These are phyloP conservation scores for Lottia scabra DNA, from an alignment of 2,888 invertebrate species.

Conservation along the genomic window DNA sequence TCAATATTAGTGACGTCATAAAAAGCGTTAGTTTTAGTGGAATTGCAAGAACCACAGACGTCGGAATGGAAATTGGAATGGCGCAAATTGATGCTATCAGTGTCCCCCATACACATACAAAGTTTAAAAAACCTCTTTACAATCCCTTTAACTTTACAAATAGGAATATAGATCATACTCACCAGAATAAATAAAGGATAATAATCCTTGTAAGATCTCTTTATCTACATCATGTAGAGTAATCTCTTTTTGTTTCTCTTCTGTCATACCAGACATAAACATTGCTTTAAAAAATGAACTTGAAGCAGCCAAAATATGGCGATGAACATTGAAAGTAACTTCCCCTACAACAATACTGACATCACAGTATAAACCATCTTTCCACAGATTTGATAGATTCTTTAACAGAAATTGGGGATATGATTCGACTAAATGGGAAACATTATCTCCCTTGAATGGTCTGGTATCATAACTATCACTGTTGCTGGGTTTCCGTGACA, in stretches of 20 bases:
- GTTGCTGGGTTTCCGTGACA: background rate
- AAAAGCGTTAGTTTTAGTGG: no score
- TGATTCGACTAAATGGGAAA: background rate
- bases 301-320: conserved; percentile 87
- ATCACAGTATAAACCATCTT: conserved; percentile 48
- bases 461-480: background rate
- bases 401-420: conserved; percentile 11
- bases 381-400: conserved; percentile 26
- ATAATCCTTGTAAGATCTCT: conserved; percentile 80
- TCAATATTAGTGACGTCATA: no score
- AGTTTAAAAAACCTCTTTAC: no score
- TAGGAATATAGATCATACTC: conserved; percentile 39
- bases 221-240: conserved; percentile 77
- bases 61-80: no score
- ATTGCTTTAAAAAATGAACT: conserved; percentile 94
- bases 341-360: conserved; percentile 42
- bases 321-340: conserved; percentile 75
- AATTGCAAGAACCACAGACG: no score
- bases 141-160: no score
- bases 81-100: no score
- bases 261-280: conserved; percentile 88
- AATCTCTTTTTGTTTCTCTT: conserved; percentile 84
- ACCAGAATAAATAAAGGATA: conserved; percentile 92
- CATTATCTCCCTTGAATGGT: background rate
- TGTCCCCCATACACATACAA: no score